These are phyloP conservation scores for Pedetes capensis DNA, from an alignment of 2,113 vertebrate species.

Conservation along the genomic window DNA sequence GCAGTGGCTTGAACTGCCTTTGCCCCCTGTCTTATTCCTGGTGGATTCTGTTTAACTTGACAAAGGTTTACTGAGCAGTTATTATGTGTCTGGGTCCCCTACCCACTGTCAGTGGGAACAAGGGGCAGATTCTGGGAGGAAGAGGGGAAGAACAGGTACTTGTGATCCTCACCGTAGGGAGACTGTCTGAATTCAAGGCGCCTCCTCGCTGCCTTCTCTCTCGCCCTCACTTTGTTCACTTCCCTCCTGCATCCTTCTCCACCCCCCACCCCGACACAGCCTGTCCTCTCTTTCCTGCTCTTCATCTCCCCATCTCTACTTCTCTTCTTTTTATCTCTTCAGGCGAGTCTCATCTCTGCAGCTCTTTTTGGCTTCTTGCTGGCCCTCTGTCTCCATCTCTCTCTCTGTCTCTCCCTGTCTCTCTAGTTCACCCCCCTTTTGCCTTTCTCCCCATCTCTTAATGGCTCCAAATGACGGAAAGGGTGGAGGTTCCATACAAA, in stretches of 20 bases:
- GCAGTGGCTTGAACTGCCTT: not conserved
- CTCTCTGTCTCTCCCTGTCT: not conserved
- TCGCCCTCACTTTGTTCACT: not conserved
- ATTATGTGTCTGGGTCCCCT: not conserved
- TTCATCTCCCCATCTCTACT: not conserved
- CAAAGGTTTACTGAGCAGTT: not conserved
- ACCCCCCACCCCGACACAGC: too few species aligned
- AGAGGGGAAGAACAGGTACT: not conserved
- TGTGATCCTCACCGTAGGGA: not conserved
- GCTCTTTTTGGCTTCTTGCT: rapidly evolving
- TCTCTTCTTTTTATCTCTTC: not conserved
- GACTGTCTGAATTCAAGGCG: not conserved
- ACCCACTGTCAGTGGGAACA: not conserved
- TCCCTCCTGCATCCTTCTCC: too few species aligned
- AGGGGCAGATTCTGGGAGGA: not conserved
- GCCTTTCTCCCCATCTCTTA: not conserved
- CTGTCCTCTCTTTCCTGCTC: not conserved
- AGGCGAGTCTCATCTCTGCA: too few species aligned
- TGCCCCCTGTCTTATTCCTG: not conserved
- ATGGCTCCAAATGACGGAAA: not conserved
- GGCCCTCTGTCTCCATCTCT: not conserved
- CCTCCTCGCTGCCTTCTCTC: not conserved
- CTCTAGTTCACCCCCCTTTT: not conserved
- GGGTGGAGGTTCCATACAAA: not conserved
- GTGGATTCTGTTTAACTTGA: not conserved